A percentile compares a stretch with the other conserved stretches of the same genome.
Conservation (phyloP, 2,888 invertebrate species). For the Melanophora roralis region DNA sequence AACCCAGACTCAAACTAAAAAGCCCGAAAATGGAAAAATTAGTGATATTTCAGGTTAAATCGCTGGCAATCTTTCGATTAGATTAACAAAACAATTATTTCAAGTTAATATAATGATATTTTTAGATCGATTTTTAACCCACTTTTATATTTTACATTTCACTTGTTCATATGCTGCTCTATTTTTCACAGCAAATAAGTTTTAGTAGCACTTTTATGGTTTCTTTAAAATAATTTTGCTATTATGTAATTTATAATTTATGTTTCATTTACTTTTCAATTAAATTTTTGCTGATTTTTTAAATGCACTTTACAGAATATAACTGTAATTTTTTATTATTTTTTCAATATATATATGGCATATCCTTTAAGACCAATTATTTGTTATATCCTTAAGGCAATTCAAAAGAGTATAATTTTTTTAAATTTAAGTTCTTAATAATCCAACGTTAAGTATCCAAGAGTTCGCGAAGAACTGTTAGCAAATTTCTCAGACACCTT, state of each 20-base stretch:
- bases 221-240: constrained; percentile 5
- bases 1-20: too few species aligned
- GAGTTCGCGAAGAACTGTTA: constrained; percentile 73
- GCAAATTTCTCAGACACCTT: constrained; percentile 62
- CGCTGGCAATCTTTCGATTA: too few species aligned
- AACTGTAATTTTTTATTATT: background rate
- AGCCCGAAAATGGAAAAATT: too few species aligned
- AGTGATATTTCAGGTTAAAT: too few species aligned
- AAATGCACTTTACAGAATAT: background rate
- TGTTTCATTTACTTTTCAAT: constrained; percentile 23
- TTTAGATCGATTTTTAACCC: background rate
- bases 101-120: too few species aligned
- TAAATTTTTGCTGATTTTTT: background rate
- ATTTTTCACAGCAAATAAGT: background rate
- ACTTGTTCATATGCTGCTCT: background rate
- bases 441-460: constrained; percentile 70
- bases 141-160: background rate
- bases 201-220: constrained; percentile 35
- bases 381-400: constrained; percentile 13
- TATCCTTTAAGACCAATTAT: constrained; percentile 17
- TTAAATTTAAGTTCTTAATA: background rate
- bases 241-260: background rate
- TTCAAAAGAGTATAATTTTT: constrained; percentile 3
- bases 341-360: constrained; percentile 5
- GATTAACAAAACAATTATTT: too few species aligned